Evolutionary conservation across 2,888 invertebrate species (phyloP), one percentile per base, ranked within the genome.

Genomic region (Rambutsinella grinnellia): DNA sequence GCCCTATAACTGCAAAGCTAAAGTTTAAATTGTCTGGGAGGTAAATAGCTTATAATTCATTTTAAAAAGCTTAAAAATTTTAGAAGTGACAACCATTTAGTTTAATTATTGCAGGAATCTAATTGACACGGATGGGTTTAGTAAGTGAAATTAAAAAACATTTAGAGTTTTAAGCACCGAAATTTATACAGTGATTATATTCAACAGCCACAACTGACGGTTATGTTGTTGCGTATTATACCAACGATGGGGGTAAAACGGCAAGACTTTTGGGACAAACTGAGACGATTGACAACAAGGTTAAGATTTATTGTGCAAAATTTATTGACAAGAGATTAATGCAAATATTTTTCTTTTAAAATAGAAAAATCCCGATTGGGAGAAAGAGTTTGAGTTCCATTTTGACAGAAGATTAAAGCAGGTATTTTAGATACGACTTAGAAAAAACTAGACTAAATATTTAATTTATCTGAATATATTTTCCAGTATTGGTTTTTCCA

Each of bases 361-460:
- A 17, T 24, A 79, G 68, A 71, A 68, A 68, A 79, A 79, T 72
- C 79, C 79, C 49, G 69, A 79, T 19, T 79, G 79, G 79, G 63
- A 60, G 19, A 68, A 62, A n/a, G 47, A 62, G 6, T 79, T 79
- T 58, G 79, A 79, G 46, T 79, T 68, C 47, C 68, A 79, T 56
- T 79, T 79, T 61, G 76, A 79, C 51, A 67, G 79, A 15, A 76
- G 60, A 36, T 63, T 76, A 28, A 76, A 72, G 51, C 79, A 79
- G 69, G 79, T 75, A 54, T n/a, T n/a, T n/a, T n/a, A n/a, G n/a
- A n/a, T n/a, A n/a, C n/a, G n/a, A n/a, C 28, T 21, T 53, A 19
- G 19, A 27, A 54, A 58, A 8, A 17, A 15, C 36, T 27, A 21
- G 23, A 24, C 3, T 47, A 61, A 46, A 61, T 36, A 44, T 3